Evolutionary conservation across 2,888 invertebrate species (phyloP).

Genomic region (Poecilus cupreus): DNA sequence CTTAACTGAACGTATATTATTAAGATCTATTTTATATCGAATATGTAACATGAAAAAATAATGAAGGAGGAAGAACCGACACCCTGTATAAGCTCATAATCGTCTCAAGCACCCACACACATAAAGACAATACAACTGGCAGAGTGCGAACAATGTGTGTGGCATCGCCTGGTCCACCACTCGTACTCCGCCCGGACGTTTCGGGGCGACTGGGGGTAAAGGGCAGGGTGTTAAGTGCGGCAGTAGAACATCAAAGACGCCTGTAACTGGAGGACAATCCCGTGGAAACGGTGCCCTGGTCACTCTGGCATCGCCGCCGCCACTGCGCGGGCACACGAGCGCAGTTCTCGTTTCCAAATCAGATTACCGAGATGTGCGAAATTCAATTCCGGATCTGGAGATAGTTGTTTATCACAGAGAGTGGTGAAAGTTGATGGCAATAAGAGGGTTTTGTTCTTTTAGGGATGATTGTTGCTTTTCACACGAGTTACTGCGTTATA

Average conservation of each 20-base stretch:
- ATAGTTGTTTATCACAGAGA: conserved; percentile 29
- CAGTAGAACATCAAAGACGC: conserved; percentile 33
- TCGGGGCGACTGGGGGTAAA: background rate
- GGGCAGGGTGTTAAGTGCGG: conserved; percentile 18
- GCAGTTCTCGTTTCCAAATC: conserved; percentile 26
- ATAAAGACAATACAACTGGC: conserved; percentile 10
- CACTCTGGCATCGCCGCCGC: background rate
- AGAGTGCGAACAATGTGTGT: background rate
- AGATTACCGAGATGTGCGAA: conserved; percentile 34
- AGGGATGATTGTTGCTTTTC: conserved; percentile 18
- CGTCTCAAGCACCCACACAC: background rate
- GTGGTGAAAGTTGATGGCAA: background rate
- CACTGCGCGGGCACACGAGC: background rate
- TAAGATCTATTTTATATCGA: no score
- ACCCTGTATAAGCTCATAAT: background rate
- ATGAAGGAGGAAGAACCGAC: background rate
- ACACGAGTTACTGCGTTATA: background rate
- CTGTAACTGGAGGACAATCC: conserved; percentile 33
- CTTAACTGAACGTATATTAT: no score
- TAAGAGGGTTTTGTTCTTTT: background rate
- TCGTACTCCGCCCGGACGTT: background rate
- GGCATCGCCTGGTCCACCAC: background rate
- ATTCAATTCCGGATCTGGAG: conserved; percentile 9
- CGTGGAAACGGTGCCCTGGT: background rate
- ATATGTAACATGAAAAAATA: background rate